Evolutionary conservation across 1,140 invertebrate genomes (phyloP), one percentile per base, ranked within the genome.

Genomic region (Pseudachorutes palmiensis): DNA sequence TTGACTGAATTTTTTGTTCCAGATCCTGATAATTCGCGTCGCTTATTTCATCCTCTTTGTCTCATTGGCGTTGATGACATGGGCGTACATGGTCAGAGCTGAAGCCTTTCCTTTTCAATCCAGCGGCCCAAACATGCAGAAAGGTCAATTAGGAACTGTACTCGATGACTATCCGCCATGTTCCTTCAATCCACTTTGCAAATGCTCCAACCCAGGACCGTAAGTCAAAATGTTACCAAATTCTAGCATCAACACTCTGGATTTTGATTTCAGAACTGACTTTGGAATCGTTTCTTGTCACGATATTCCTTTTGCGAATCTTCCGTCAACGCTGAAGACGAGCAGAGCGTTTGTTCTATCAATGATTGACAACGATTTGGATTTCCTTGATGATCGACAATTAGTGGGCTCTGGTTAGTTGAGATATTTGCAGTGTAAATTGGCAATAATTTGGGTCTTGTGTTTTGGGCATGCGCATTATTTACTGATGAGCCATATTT

Each of bases 341-440:
- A 72, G 69, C 24, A 61, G 70, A 64, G 66, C 66, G 19, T 68
- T 68, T 55, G 59, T 63, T 1, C 59, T 72, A 29, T 58, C 48
- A 14, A 67, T 72, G 57, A 61, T 32, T 26, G 60, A 63, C 24
- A 72, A 72, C 58, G 64, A 66, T 1, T 55, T 72, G 14, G 55
- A 64, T 2, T 45, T 63, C n/a, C 29, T 72, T 3, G 69, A 65
- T 16, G 62, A 60, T 22, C 64, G 66, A 51, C n/a, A 48, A 22
- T 65, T 72, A n/a, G 66, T 68, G 32, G 69, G 71, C 1, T 71
- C 71, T 68, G 71, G 71, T 72, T 55, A n/a, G 45, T 19, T 55
- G n/a, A 0, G 31, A n/a, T n/a, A n/a, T n/a, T 28, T 32, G 65
- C 26, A 28, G 19, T 49, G 36, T 26, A 51, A 26, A 30, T 41